Base-by-base conservation (phyloP, 2,888 invertebrate species). In the Melipona bicolor region DNA sequence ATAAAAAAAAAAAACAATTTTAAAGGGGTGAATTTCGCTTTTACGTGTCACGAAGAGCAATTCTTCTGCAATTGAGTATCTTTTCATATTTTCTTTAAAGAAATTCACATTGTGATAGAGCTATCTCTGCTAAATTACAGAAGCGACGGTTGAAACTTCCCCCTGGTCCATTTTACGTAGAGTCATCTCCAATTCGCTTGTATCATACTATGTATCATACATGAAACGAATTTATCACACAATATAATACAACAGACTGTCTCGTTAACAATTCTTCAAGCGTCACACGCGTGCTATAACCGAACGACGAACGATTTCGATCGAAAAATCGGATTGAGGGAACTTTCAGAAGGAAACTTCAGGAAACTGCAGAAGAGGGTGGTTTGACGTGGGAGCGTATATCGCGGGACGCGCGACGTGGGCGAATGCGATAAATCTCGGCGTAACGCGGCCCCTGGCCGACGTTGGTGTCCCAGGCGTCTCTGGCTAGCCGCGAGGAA, bases 121-220 rank as follows among this genome's bases (percentile, higher is more conserved):
- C 32, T 32, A 32, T 43, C 36, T 6, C 6, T 9, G 43, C 9
- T 9, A 0, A 9, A 43, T 43, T 11, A 9, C 43, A 43, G 56
- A 69, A 71, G 49, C 74, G 78, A 62, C 75, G 73, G 59, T 74
- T 67, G 77, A 82, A 82, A 84, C 65, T 82, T 71, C 61, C 24
- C 1, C 49, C 3, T 59, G 65, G 54, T 74, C 77, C 74, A 67
- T 67, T 84, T 49, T 70, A 67, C 65, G 67, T 77, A 24, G 64
- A 72, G 24, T 24, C 50, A n/a, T 21, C 52, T 21, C 17, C 6
- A 13, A 17, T 36, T 36, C 36, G 36, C 9, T 36, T 36, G 9
- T 9, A n/a, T n/a, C n/a, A n/a, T n/a, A 36, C 9, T 9, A 5
- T 9, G 9, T 9, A 43, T 43, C 0, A 9, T 43, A 43, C 43